Base-by-base conservation (phyloP, 2,888 invertebrate species). In the Lochmaea crataegi region DNA sequence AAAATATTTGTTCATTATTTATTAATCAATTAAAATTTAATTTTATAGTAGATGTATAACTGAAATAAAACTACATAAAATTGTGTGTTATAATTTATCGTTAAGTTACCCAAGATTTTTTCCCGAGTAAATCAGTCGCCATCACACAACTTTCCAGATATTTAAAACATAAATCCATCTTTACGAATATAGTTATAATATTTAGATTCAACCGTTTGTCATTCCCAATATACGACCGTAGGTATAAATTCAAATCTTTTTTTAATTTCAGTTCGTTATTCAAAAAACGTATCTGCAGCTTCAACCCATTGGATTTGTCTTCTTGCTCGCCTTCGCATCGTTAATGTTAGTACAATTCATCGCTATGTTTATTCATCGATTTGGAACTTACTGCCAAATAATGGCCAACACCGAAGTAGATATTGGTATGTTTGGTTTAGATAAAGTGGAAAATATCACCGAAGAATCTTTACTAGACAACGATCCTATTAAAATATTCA, bases 401-500 rank as follows among this genome's bases (percentile, higher is more conserved):
- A 87, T 94, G 81, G 92, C 94, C 4, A 90, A 92, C 16, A 93
- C 93, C 91, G 72, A 88, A 87, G 77, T 89, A 22, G 80, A 81
- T 53, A 77, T 80, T 71, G 76, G 79, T 42, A 65, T 80, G 14
- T 78, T 78, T 26, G 72, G 76, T 22, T 76, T 75, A 7, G 76
- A 78, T 14, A 71, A 93, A 92, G 89, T 93, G 42, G 94, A 95
- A 83, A 94, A 95, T 81, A 87, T 94, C 79, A 94, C 94, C 22
- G 94, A 94, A 85, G 95, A 96, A 85, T 94, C 94, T 57, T 88
- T 96, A 68, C 89, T 96, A 78, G 93, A 94, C 83, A 94, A 94
- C 87, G 95, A 97, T 88, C 96, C 96, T 60, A 94, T 97, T 81
- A 95, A 96, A 84, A 94, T 96, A 82, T 96, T 95, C 0, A 92